Percentiles rank a stretch among this genome's conserved stretches.
Conservation (phyloP, 2,888 invertebrate genomes). For the Dorcus parallelipipedus region DNA sequence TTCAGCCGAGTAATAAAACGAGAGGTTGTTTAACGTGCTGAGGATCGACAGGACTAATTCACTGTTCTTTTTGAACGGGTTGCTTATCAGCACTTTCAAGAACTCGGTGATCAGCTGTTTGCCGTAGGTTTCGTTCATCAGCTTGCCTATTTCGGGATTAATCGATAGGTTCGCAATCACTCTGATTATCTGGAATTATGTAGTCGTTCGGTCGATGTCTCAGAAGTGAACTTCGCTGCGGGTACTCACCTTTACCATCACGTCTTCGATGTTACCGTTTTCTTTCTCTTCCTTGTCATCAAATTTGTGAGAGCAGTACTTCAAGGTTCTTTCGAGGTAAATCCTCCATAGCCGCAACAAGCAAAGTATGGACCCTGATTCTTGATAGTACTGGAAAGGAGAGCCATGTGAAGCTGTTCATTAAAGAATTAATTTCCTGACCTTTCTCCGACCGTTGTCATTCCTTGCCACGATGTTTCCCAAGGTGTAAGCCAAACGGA, state of each 20-base stretch:
- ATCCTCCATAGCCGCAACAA: conserved; percentile 53
- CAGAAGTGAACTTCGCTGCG: background rate
- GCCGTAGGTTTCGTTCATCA: conserved; percentile 52
- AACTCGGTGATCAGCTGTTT: conserved; percentile 46
- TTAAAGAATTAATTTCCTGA: conserved; percentile 30
- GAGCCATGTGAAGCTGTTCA: too few species aligned
- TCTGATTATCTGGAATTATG: conserved; percentile 60
- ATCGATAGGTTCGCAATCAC: conserved; percentile 85
- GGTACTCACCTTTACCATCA: conserved; percentile 61
- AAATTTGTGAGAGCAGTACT: conserved; percentile 42
- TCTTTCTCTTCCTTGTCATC: conserved; percentile 44
- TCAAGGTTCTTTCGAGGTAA: conserved; percentile 51
- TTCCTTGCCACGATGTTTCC: conserved; percentile 82
- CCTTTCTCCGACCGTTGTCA: conserved; percentile 65
- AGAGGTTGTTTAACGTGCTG: conserved; percentile 81
- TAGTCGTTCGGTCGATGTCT: background rate
- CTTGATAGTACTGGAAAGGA: conserved; percentile 52
- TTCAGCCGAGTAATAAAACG: conserved; percentile 64
- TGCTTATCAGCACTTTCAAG: conserved; percentile 48
- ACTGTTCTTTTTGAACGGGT: conserved; percentile 57
- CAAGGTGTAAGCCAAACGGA: conserved; percentile 76
- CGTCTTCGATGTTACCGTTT: conserved; percentile 59
- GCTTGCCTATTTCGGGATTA: conserved; percentile 70
- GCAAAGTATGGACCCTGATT: conserved; percentile 55
- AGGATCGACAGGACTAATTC: conserved; percentile 75